A percentile compares a stretch with the other conserved stretches of the same genome.
Evolutionary conservation across 1,140 invertebrate genomes (phyloP).

Genomic region (Solenopsis fugax): DNA sequence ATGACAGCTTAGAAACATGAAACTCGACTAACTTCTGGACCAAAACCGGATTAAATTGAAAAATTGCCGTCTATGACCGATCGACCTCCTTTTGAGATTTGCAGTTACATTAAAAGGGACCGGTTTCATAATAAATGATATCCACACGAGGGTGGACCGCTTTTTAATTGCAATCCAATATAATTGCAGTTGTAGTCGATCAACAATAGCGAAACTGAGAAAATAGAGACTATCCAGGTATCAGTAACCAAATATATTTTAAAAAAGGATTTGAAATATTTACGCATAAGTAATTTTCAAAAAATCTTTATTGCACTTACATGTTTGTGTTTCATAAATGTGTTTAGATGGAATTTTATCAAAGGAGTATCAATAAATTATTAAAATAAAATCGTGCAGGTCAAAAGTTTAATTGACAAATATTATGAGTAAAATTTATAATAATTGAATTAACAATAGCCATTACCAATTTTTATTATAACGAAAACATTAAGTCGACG

Average conservation of each 20-base stretch:
- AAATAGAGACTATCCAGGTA: neutral
- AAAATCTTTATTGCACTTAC: neutral
- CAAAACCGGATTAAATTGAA: conserved; percentile 59
- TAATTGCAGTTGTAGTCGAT: neutral
- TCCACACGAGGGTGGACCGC: neutral
- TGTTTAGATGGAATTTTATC: neutral
- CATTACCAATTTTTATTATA: neutral
- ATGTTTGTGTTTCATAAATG: neutral
- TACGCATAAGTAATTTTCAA: neutral
- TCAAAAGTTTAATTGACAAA: too few relatives aligned
- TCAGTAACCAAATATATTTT: neutral
- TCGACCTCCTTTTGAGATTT: conserved; percentile 44
- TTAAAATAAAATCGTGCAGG: conserved; percentile 3
- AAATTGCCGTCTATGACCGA: conserved; percentile 52
- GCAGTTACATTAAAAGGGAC: conserved; percentile 41
- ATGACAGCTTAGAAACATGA: conserved; percentile 26
- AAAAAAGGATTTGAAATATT: neutral
- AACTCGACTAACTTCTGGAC: neutral
- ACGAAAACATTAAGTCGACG: neutral
- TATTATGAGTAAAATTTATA: too few relatives aligned
- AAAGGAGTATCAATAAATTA: neutral
- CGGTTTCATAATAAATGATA: conserved; percentile 16
- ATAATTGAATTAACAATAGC: too few relatives aligned
- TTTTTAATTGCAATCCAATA: conserved; percentile 29
- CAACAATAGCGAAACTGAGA: neutral